Evolutionary conservation across 2,888 invertebrate genomes (phyloP).

Genomic region (Leptura quadrifasciata): DNA sequence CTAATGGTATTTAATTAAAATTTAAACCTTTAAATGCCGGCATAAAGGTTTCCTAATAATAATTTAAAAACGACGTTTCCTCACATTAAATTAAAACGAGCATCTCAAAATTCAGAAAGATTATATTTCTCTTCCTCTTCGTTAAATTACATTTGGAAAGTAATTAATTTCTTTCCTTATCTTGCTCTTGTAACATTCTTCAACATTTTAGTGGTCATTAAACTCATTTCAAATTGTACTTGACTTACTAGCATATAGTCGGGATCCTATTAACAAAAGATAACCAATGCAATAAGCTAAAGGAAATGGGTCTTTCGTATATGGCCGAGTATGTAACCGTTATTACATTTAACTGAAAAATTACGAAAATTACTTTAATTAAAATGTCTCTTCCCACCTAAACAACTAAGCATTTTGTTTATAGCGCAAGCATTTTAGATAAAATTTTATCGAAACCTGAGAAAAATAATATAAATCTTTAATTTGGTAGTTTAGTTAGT

Average conservation of each 20-base stretch:
- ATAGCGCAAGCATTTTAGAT: no score
- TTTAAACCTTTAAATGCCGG: conserved; percentile 12
- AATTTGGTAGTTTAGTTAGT: no score
- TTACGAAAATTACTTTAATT: no score
- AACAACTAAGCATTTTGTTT: no score
- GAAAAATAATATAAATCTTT: no score
- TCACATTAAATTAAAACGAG: conserved; percentile 33
- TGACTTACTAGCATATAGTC: not conserved
- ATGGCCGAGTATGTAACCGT: no score
- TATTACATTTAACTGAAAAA: no score
- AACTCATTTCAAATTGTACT: conserved; percentile 21
- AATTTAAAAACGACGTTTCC: conserved; percentile 25
- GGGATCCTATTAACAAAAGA: not conserved
- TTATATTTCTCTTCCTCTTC: conserved; percentile 31
- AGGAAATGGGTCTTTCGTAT: no score
- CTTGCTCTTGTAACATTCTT: conserved; percentile 2
- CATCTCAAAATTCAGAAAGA: conserved; percentile 31
- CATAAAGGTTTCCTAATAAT: conserved; percentile 34
- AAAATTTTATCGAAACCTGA: no score
- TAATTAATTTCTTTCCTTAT: conserved; percentile 26
- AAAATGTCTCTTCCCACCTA: no score
- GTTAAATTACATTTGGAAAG: conserved; percentile 33
- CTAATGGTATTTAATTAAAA: conserved; percentile 41
- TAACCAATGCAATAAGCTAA: not conserved
- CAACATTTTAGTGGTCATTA: conserved; percentile 1